Evolutionary conservation across 1,140 invertebrate species (phyloP), one percentile per base, ranked within the genome.

Genomic region (Potamilus streckersoni): DNA sequence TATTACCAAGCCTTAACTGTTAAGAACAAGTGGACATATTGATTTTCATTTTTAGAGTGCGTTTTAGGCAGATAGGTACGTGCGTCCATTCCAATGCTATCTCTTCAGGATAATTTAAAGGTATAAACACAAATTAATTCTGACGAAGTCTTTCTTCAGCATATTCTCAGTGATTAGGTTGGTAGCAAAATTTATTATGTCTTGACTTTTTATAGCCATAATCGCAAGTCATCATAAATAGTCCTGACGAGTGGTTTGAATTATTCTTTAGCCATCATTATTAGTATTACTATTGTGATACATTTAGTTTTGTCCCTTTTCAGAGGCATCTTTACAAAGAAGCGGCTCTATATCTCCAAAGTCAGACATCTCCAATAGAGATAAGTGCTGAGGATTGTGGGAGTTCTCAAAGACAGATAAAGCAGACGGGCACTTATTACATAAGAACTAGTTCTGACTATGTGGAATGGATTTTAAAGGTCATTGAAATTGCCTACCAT

Each of bases 291-390:
- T 59, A 4, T 3, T 6, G 2, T 15, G 5, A 16, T 19, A 11
- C 31, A 23, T 23, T n/a, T 23, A 6, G 27, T 70, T 19, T 59
- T 23, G 38, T 31, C 16, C 38, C 61, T 23, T 49, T 75, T 75
- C 73, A 75, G 73, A 69, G 3, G 55, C 31, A 16, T 75, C 73
- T 17, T 64, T 69, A 49, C 67, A 67, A 23, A 61, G 59, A 27
- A 75, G 73, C 61, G 70, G 66, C 49, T 27, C 73, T 13, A 20
- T 61, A 19, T 69, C 73, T 38, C 67, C 68, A 60, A 69, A 38
- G 38, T 70, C 73, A 56, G 59, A 55, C 5, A 75, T 49, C 23
- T 58, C 73, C 12, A 15, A 60, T 2, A 14, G 17, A 14, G 65
- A 72, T 57, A 72, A 61, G n/a, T 64, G 70, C 65, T 72, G 70